Evolutionary conservation across 2,888 invertebrate genomes (phyloP), one percentile per base, ranked within the genome.

Genomic region (Urechis unicinctus): DNA sequence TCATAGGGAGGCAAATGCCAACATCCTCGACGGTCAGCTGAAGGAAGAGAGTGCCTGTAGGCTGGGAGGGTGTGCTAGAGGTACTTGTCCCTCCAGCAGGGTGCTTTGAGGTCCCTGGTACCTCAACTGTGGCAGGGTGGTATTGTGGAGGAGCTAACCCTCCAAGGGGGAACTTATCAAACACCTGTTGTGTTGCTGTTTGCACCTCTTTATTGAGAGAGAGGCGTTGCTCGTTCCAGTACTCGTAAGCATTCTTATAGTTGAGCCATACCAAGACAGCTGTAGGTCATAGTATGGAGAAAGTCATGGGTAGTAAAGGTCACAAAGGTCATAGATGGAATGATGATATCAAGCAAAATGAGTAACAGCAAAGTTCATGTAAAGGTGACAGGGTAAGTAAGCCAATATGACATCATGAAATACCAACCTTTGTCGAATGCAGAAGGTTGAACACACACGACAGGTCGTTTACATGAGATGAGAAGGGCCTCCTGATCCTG

Each of bases 201-300:
- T 78, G 76, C 6, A 91, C 89, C 74, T 95, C 94, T 69, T 88
- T 90, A 73, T 91, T 94, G 44, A 95, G 81, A 68, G 88, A 91
- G 3, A 91, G 87, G 3, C 96, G 81, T 79, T 97, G 96, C 77
- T 95, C 95, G 66, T 91, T 92, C 97, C 97, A 98, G 79, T 96
- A 97, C 76, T 98, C 96, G 74, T 97, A 97, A 0, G 97, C 96
- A 79, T 96, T 97, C 81, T 96, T 96, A 76, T 98, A 98, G 81
- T 98, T 97, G 62, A 98, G 82, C 97, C 98, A 99, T 48, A 98
- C 93, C 24, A 98, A 83, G 64, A 98, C 94, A 58, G 77, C 78
- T 75, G 57, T 17, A 56, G 56, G 49, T 24, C 25, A 29, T 13
- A 36, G 36, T n/a, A n/a, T n/a, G n/a, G 45, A 6, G 45, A 24